phyloP scores from a whole-genome alignment of 2,888 invertebrate species.

The Orchesellides sinensis region DNA sequence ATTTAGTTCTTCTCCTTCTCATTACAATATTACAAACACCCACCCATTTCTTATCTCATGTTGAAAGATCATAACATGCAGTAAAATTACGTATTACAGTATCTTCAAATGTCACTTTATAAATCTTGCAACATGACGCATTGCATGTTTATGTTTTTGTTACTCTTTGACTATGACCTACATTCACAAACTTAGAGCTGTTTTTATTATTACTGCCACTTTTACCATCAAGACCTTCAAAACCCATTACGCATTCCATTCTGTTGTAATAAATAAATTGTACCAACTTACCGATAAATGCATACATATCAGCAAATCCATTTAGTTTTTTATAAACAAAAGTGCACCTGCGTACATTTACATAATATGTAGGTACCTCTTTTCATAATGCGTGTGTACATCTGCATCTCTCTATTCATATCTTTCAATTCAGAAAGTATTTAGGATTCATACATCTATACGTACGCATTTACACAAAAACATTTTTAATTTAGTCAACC shows the following conservation, averaged over 20 bases:
- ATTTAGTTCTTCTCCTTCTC: too few relatives aligned
- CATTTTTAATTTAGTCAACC: too few relatives aligned
- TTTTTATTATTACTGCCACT: constrained; percentile 36
- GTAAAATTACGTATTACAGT: too few relatives aligned
- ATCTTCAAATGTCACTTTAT: too few relatives aligned
- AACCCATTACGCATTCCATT: constrained; percentile 46
- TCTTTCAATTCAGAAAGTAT: constrained; percentile 7
- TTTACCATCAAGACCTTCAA: constrained; percentile 48
- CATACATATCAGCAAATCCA: not conserved
- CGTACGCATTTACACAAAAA: constrained; percentile 1
- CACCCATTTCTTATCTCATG: too few relatives aligned
- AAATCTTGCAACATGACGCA: too few relatives aligned
- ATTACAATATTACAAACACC: too few relatives aligned
- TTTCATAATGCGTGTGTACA: not conserved
- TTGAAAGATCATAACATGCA: too few relatives aligned
- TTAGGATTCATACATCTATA: constrained; percentile 4
- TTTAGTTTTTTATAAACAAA: not conserved
- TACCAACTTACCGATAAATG: not conserved
- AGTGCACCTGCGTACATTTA: not conserved
- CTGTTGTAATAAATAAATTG: constrained; percentile 41
- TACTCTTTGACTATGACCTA: not conserved
- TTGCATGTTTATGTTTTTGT: not conserved
- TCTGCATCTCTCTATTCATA: not conserved
- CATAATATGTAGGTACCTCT: not conserved
- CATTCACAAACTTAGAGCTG: not conserved